Evolutionary conservation across 2,113 vertebrate species (phyloP).

Genomic region (Caretta caretta): DNA sequence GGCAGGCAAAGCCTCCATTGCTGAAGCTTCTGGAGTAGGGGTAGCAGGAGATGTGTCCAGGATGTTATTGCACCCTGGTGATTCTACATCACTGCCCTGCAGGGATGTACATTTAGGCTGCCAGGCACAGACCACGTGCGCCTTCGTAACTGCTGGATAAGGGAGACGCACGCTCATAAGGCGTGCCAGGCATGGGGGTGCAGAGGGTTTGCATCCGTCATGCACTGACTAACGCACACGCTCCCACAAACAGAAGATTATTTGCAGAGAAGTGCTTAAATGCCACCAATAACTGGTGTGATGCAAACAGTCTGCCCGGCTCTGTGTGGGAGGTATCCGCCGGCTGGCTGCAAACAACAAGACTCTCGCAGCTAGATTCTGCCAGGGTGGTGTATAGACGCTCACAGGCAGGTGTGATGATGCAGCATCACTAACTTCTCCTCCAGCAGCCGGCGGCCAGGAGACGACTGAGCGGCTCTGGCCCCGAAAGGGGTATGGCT

Average conservation of each 20-base stretch:
- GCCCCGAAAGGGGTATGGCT: neutral
- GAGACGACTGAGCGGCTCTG: neutral
- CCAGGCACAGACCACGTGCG: neutral
- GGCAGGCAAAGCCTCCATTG: neutral
- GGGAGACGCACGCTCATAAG: no score
- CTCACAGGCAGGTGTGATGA: neutral
- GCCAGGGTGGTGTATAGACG: neutral
- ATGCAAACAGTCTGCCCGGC: neutral
- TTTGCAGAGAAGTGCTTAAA: neutral
- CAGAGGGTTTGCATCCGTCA: neutral
- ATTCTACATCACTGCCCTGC: neutral
- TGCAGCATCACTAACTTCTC: neutral
- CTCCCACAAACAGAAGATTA: neutral
- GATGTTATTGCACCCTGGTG: neutral
- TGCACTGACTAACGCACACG: no score
- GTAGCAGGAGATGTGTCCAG: neutral
- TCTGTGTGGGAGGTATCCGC: neutral
- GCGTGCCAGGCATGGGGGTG: no score
- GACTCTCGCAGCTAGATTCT: neutral
- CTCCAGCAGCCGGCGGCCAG: neutral
- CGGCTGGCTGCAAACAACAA: neutral
- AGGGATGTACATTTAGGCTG: no score
- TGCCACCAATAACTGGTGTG: neutral
- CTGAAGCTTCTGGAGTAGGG: no score
- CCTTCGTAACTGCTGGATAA: neutral